Percentiles rank a stretch among this genome's conserved stretches.
These are phyloP conservation scores for Heteromyza rotundicornis DNA, from an alignment of 2,888 invertebrate genomes.

Conservation along the genomic window DNA sequence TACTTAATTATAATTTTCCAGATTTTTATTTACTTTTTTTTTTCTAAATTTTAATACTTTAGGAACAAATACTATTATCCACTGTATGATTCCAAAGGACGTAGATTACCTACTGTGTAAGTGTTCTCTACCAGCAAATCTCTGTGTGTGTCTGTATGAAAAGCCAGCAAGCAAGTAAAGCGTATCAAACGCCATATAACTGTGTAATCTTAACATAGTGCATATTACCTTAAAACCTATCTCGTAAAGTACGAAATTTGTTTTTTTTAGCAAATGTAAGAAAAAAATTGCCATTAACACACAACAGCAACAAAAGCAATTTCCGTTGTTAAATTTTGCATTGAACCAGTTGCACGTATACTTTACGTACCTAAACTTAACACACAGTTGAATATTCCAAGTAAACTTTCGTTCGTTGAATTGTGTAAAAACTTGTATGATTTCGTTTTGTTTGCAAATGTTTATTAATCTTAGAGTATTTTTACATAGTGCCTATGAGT, in stretches of 20 bases:
- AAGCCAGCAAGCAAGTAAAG: not conserved
- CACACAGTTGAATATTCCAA: too few species aligned
- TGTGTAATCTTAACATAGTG: not conserved
- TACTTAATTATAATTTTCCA: too few species aligned
- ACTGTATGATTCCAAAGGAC: conserved; percentile 63
- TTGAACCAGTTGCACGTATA: not conserved
- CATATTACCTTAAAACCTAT: not conserved
- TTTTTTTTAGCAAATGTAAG: conserved; percentile 9
- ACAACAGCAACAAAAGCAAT: conserved; percentile 3
- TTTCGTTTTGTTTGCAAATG: too few species aligned
- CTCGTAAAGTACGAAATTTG: not conserved
- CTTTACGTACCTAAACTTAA: too few species aligned
- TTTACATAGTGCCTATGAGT: too few species aligned
- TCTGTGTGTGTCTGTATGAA: not conserved
- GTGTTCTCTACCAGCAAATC: conserved; percentile 44
- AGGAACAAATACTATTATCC: conserved; percentile 61
- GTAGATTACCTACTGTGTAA: conserved; percentile 60
- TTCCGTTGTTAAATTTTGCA: not conserved
- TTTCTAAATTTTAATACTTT: conserved; percentile 25
- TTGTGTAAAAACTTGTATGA: too few species aligned
- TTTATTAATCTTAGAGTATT: too few species aligned
- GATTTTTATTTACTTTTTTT: conserved; percentile 14
- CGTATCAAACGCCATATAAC: not conserved
- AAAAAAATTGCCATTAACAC: conserved; percentile 13
- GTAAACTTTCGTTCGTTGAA: too few species aligned